phyloP scores from a whole-genome alignment of 1,140 invertebrate species.

The Semibalanus balanoides region DNA sequence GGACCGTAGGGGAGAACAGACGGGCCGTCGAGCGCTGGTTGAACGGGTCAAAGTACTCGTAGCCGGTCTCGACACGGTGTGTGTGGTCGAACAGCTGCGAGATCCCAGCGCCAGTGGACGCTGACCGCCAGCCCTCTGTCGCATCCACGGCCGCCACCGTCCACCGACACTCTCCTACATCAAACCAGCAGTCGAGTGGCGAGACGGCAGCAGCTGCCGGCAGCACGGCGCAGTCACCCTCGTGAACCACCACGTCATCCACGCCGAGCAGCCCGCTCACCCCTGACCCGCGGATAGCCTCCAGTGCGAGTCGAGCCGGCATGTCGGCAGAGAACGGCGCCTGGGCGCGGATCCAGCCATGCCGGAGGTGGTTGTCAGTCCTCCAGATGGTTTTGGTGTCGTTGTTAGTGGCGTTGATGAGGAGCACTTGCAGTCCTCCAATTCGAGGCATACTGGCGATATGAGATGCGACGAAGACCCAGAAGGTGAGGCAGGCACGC shows the following conservation, averaged over 20 bases:
- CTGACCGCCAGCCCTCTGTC: neutral
- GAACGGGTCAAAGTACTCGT: slow-evolving; percentile 3
- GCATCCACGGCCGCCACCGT: neutral
- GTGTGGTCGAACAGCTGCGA: slow-evolving; percentile 2
- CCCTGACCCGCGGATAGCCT: neutral
- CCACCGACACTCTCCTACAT: neutral
- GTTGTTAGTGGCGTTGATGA: neutral
- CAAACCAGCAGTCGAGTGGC: slow-evolving; percentile 1
- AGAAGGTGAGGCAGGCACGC: neutral
- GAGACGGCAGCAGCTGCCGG: neutral
- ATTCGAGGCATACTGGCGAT: neutral
- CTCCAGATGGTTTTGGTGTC: neutral
- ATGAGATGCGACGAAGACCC: neutral
- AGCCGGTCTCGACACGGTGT: neutral
- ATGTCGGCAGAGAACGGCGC: neutral
- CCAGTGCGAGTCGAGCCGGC: neutral
- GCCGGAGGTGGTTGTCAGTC: neutral
- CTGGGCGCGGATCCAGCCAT: neutral
- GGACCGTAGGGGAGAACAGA: neutral
- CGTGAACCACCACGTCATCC: neutral
- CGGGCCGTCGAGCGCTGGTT: neutral
- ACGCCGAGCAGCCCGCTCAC: neutral
- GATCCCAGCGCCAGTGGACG: neutral
- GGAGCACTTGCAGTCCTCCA: neutral
- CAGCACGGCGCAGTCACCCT: neutral